These are phyloP conservation scores for Epinephelus awoara DNA, from an alignment of 2,797 vertebrate genomes.

Conservation along the genomic window DNA sequence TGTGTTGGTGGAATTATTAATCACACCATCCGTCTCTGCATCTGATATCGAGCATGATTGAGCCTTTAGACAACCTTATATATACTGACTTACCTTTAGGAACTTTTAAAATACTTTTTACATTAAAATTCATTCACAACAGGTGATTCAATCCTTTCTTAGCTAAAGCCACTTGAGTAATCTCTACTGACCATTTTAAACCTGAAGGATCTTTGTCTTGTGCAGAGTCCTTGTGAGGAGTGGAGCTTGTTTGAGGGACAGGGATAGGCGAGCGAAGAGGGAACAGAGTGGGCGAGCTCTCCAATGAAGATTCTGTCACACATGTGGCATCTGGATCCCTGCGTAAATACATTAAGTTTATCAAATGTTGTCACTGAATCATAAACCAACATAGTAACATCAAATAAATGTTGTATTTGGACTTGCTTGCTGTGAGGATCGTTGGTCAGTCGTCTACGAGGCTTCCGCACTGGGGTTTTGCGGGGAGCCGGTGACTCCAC, in stretches of 20 bases:
- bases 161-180: background rate
- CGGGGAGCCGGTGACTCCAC: background rate
- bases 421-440: slow-evolving; percentile 33
- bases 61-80: background rate
- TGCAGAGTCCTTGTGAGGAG: slow-evolving; percentile 56
- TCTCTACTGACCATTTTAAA: slow-evolving; percentile 65
- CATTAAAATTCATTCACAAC: background rate
- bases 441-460: background rate
- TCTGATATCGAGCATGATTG: too few relatives aligned
- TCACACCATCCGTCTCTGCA: too few relatives aligned
- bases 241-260: slow-evolving; percentile 65
- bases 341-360: background rate
- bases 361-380: background rate
- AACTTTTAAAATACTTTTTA: background rate
- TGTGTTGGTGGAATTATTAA: too few relatives aligned
- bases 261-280: fast-evolving
- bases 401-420: slow-evolving; percentile 1
- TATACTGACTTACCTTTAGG: background rate
- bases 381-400: background rate
- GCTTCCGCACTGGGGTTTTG: slow-evolving; percentile 16
- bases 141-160: background rate
- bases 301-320: slow-evolving; percentile 47
- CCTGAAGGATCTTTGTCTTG: fast-evolving
- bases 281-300: slow-evolving; percentile 18
- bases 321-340: slow-evolving; percentile 18